A percentile compares a stretch with the other conserved stretches of the same genome.
Conservation (phyloP, 2,888 invertebrate species). For the Nomada goodeniana region DNA sequence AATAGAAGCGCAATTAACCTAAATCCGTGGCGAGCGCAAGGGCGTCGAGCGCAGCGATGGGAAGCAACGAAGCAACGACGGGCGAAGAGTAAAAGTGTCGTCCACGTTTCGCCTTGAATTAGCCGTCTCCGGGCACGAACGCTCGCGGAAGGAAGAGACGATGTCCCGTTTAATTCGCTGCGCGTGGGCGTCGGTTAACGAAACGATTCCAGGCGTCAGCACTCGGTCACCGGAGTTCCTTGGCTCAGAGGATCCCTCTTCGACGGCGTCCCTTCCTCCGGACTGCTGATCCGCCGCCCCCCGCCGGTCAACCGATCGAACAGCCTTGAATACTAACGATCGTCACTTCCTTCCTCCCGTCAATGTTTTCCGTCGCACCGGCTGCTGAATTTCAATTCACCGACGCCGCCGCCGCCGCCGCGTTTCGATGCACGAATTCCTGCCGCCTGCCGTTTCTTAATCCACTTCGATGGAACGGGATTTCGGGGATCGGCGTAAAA, state of each 20-base stretch:
- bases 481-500: background rate
- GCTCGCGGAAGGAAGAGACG: constrained; percentile 81
- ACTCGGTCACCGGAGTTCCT: constrained; percentile 82
- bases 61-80: background rate
- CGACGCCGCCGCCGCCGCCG: constrained; percentile 37
- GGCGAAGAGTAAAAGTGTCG: constrained; percentile 40
- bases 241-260: constrained; percentile 72
- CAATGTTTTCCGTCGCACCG: constrained; percentile 76
- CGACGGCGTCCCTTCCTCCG: constrained; percentile 30
- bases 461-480: constrained; percentile 1
- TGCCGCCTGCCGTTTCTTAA: constrained; percentile 24
- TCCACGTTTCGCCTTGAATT: constrained; percentile 29
- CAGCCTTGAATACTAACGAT: constrained; percentile 81
- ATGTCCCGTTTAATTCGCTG: constrained; percentile 79
- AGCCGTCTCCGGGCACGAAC: constrained; percentile 72
- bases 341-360: constrained; percentile 83
- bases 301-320: constrained; percentile 62
- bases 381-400: constrained; percentile 80
- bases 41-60: constrained; percentile 1
- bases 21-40: background rate
- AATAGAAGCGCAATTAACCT: background rate
- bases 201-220: constrained; percentile 73
- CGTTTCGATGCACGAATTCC: constrained; percentile 68
- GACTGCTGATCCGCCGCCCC: constrained; percentile 16
- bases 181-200: constrained; percentile 76